Conservation (phyloP, 2,113 vertebrate species). For the Calypte anna region DNA sequence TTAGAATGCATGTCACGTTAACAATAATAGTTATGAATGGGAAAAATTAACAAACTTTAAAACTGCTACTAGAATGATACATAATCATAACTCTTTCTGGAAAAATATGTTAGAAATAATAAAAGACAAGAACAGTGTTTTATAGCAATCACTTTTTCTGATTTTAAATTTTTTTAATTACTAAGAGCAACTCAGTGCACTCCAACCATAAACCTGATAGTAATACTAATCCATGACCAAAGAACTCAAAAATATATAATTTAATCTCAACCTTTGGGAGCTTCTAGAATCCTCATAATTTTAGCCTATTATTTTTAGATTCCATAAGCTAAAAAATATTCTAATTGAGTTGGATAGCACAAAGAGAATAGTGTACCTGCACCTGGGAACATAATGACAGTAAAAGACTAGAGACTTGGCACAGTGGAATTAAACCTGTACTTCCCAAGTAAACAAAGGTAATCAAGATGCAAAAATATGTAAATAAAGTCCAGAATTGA, state of each 20-base stretch:
- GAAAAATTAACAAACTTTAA: not conserved
- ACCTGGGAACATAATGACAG: not conserved
- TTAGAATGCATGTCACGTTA: not conserved
- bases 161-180: not conserved
- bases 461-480: constrained; percentile 28
- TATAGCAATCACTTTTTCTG: not conserved
- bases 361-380: not conserved
- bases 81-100: not conserved
- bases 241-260: not conserved
- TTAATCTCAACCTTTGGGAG: not conserved
- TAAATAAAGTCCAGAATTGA: constrained; percentile 9
- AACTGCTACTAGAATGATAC: not conserved
- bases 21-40: not conserved
- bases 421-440: not conserved
- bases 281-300: not conserved
- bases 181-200: not conserved
- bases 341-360: not conserved
- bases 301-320: not conserved
- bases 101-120: not conserved
- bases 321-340: not conserved
- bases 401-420: not conserved
- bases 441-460: constrained; percentile 6
- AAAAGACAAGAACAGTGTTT: not conserved
- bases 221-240: not conserved
- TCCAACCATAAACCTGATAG: not conserved